These are phyloP conservation scores for Drosophila lowei DNA, from an alignment of 1,140 invertebrate species.

Conservation along the genomic window DNA sequence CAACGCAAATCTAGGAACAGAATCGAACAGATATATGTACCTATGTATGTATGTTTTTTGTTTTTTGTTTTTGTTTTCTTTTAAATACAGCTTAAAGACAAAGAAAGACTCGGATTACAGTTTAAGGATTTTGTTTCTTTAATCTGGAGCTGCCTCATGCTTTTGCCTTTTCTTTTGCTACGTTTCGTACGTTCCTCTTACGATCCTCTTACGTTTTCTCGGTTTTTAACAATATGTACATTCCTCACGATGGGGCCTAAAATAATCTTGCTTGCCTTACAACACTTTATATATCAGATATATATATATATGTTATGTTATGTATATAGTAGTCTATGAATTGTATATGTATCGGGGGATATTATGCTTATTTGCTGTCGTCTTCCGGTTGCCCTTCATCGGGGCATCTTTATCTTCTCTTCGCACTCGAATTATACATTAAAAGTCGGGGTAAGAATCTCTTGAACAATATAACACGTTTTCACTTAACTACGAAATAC, in stretches of 20 bases:
- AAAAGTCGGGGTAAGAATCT: constrained; percentile 45
- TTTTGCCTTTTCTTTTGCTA: constrained; percentile 9
- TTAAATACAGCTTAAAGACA: constrained; percentile 15
- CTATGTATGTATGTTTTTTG: constrained; percentile 7
- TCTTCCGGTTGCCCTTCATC: no score
- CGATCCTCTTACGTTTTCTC: constrained; percentile 16
- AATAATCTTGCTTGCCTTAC: constrained; percentile 61
- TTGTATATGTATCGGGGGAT: constrained; percentile 32
- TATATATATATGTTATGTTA: constrained; percentile 39
- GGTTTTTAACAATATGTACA: constrained; percentile 75
- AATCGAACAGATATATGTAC: constrained; percentile 24
- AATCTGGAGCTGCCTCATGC: constrained; percentile 49
- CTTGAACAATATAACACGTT: constrained; percentile 61
- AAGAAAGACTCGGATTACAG: constrained; percentile 39
- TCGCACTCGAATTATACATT: constrained; percentile 35
- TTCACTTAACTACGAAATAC: constrained; percentile 55
- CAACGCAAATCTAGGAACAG: constrained; percentile 54
- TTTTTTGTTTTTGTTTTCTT: no score
- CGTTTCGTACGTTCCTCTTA: background rate
- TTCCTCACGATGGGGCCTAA: constrained; percentile 44
- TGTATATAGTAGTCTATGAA: constrained; percentile 40
- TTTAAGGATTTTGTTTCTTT: constrained; percentile 53
- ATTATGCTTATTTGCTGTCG: constrained; percentile 20
- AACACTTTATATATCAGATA: constrained; percentile 56
- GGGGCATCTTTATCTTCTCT: background rate